Evolutionary conservation across 2,888 invertebrate species (phyloP).

Genomic region (Pteria penguin): DNA sequence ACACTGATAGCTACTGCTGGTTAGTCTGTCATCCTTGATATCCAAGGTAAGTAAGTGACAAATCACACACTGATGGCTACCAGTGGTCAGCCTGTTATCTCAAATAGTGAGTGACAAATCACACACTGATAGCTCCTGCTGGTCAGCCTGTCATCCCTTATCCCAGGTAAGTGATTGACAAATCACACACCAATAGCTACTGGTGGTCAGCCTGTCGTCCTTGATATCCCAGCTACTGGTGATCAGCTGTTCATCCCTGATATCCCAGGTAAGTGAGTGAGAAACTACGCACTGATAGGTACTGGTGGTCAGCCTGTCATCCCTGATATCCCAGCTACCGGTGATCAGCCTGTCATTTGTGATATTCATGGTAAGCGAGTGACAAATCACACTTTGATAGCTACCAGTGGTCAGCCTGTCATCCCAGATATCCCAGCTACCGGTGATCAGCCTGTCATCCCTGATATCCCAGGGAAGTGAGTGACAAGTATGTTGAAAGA

Average conservation of each 20-base stretch:
- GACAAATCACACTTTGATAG: constrained; percentile 82
- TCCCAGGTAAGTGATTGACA: constrained; percentile 79
- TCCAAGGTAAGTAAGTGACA: no score
- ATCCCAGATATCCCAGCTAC: constrained; percentile 81
- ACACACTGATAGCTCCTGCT: constrained; percentile 82
- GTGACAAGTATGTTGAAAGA: no score
- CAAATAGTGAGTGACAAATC: no score
- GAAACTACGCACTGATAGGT: constrained; percentile 82
- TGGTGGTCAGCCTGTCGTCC: constrained; percentile 80
- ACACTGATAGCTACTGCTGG: constrained; percentile 82
- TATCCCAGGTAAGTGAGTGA: constrained; percentile 73
- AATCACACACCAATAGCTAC: constrained; percentile 82
- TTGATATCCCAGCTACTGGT: constrained; percentile 81
- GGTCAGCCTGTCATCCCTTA: constrained; percentile 79
- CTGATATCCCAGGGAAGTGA: constrained; percentile 77
- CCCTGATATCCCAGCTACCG: constrained; percentile 81
- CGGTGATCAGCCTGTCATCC: constrained; percentile 80
- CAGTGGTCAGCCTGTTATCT: no score
- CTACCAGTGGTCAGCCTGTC: constrained; percentile 81
- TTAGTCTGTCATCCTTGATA: constrained; percentile 76
- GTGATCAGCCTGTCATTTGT: constrained; percentile 80
- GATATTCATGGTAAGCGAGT: constrained; percentile 77
- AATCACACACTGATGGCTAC: no score
- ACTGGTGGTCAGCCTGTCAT: constrained; percentile 81
- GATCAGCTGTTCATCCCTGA: constrained; percentile 79